These are phyloP conservation scores for Pteronotus mesoamericanus DNA, from an alignment of 2,797 vertebrate species.

Conservation along the genomic window DNA sequence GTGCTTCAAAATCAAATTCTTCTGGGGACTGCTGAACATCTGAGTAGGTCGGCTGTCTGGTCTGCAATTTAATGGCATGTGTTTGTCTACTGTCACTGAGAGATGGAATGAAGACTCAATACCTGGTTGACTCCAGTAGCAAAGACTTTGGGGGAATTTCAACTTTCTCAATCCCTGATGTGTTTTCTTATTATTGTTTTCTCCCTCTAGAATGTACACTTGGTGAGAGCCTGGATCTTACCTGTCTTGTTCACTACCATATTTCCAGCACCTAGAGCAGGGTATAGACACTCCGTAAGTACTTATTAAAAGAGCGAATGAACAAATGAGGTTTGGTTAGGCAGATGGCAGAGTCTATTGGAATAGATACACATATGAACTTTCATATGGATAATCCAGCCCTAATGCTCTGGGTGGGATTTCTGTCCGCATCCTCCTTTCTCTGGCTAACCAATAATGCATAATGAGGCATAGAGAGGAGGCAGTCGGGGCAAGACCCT, in stretches of 20 bases:
- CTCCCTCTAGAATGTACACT: neutral
- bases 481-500: neutral
- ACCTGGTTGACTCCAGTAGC: neutral
- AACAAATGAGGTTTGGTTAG: neutral
- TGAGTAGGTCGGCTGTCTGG: neutral
- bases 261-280: neutral
- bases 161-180: neutral
- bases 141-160: neutral
- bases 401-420: neutral
- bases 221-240: neutral
- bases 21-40: neutral
- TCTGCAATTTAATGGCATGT: neutral
- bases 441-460: neutral
- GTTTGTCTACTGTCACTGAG: neutral
- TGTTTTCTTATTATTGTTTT: neutral
- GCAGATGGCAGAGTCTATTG: neutral
- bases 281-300: neutral
- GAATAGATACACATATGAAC: neutral
- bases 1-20: constrained; percentile 44
- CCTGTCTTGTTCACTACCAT: neutral
- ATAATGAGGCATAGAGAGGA: neutral
- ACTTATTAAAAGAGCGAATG: neutral
- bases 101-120: neutral
- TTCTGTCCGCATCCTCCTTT: neutral
- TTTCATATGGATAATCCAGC: too few relatives aligned